Evolutionary conservation across 2,797 vertebrate genomes (phyloP).

Genomic region (Staurois parvus): DNA sequence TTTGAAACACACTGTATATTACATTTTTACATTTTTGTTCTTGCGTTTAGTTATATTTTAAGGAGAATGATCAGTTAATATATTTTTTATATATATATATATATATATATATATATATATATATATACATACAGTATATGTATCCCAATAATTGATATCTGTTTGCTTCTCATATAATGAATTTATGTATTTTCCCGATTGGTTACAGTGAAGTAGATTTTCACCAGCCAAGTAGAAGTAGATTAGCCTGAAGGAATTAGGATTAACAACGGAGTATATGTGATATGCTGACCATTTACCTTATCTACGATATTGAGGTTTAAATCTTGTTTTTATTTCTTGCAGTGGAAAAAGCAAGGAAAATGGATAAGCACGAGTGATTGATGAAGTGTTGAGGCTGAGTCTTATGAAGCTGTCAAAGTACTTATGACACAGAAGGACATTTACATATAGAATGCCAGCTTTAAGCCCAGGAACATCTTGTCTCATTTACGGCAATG

Average conservation of each 20-base stretch:
- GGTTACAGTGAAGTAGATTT: conserved; percentile 19
- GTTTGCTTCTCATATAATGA: too few species aligned
- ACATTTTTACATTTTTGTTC: too few species aligned
- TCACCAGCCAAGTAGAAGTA: neutral
- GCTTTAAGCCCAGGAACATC: conserved; percentile 52
- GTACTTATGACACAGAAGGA: conserved; percentile 55
- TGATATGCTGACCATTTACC: conserved; percentile 44
- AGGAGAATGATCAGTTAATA: too few species aligned
- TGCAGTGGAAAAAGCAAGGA: conserved; percentile 24
- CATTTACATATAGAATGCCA: conserved; percentile 61
- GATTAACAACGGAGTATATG: conserved; percentile 38
- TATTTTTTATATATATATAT: too few species aligned
- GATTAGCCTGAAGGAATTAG: conserved; percentile 36
- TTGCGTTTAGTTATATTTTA: too few species aligned
- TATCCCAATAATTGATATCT: too few species aligned
- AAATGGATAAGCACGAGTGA: conserved; percentile 44
- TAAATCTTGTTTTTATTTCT: conserved; percentile 37
- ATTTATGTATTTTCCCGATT: conserved; percentile 5
- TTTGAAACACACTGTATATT: too few species aligned
- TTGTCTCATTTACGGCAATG: conserved; percentile 48
- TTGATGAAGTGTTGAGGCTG: conserved; percentile 31
- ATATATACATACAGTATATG: too few species aligned
- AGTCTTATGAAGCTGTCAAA: conserved; percentile 55
- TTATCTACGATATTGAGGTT: conserved; percentile 38
- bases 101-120: too few species aligned